Base-by-base conservation (phyloP, 2,113 vertebrate genomes). In the Tragelaphus strepsiceros region DNA sequence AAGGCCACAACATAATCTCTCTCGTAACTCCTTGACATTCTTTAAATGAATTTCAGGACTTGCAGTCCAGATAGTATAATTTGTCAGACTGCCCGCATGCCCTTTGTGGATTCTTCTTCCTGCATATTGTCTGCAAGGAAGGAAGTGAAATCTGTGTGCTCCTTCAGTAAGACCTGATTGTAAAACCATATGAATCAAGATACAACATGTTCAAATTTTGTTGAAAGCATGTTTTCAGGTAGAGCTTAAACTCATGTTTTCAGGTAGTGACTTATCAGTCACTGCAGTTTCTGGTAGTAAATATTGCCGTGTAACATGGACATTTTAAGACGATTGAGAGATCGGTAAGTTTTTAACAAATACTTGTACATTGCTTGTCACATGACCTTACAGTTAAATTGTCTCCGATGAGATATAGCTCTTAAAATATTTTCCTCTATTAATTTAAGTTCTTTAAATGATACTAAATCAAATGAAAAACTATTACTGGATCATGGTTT, bases 171-270 rank as follows among this genome's bases (percentile, higher is more conserved):
- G 89, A 94, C 28, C 30, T 58, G 32, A 87, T 77, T 97, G 67
- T 95, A 85, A 97, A 97, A 96, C 61, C 21, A 30, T 92, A 54
- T 71, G 84, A 96, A 54, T 90, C 74, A 81, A 81, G 85, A 88
- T 74, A 91, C 78, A 92, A 53, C 54, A 49, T 64, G 80, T 80
- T 92, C 64, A 90, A 81, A 14, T 88, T 97, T 97, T 97, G 46
- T 77, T 98, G 94, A 90, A 49, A 62, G 92, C 95, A 95, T 97
- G 94, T 97, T 98, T 97, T 98, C 93, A 89, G 91, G 35, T 97
- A 97, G 96, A 97, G 22, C 62, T 83, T 97, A 43, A 43, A 43
- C 5, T 43, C 95, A 95, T 97, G 94, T 97, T 98, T 97, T 98
- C 93, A 89, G 91, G 35, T 97, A 97, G 96, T 96, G 22, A 58